A percentile compares a stretch with the other conserved stretches of the same genome.
Evolutionary conservation across 2,113 vertebrate genomes (phyloP).

Genomic region (Nibea coibor): DNA sequence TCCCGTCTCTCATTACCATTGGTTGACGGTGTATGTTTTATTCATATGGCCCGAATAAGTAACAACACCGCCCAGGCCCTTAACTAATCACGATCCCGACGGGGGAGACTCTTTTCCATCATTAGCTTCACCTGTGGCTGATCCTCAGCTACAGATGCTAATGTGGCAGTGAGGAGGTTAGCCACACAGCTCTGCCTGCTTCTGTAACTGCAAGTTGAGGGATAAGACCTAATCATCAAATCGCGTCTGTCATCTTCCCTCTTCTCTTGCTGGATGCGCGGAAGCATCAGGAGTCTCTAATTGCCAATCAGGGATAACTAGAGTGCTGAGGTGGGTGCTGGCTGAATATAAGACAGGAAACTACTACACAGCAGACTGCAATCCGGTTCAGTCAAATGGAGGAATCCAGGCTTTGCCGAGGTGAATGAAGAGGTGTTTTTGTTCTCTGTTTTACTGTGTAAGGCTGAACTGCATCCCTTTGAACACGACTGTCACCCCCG

Average conservation of each 20-base stretch:
- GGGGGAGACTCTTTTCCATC: constrained; percentile 35
- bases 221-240: constrained; percentile 57
- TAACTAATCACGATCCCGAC: constrained; percentile 53
- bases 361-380: constrained; percentile 24
- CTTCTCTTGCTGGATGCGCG: constrained; percentile 25
- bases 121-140: constrained; percentile 54
- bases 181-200: background rate
- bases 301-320: constrained; percentile 61
- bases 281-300: constrained; percentile 44
- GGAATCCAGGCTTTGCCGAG: constrained; percentile 10
- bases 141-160: constrained; percentile 40
- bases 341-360: constrained; percentile 1
- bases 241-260: constrained; percentile 35
- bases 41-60: constrained; percentile 49
- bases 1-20: constrained; percentile 25
- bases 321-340: background rate
- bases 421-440: constrained; percentile 30
- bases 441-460: background rate
- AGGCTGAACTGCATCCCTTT: constrained; percentile 3
- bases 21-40: constrained; percentile 56
- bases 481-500: constrained; percentile 7
- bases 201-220: constrained; percentile 46
- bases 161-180: constrained; percentile 56
- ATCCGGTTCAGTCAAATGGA: constrained; percentile 8
- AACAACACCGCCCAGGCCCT: constrained; percentile 37